phyloP scores from a whole-genome alignment of 1,140 invertebrate species.

The Scaptomyza graminum region DNA sequence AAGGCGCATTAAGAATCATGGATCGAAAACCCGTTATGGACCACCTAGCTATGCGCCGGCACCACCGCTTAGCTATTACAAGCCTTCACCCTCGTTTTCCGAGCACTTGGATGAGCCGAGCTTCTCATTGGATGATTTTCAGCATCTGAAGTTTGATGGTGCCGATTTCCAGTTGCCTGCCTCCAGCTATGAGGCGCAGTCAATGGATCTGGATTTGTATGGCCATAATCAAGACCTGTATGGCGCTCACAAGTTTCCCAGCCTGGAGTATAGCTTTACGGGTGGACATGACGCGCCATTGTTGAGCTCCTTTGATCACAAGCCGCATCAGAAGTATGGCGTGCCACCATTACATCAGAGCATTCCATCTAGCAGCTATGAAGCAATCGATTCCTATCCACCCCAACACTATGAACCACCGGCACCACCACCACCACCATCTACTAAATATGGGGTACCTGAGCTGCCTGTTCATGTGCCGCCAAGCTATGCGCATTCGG shows the following conservation, averaged over 20 bases:
- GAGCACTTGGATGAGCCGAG: slow-evolving; percentile 55
- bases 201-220: slow-evolving; percentile 78
- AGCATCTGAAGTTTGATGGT: slow-evolving; percentile 71
- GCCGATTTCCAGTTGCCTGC: slow-evolving; percentile 67
- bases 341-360: slow-evolving; percentile 46
- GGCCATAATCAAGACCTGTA: slow-evolving; percentile 60
- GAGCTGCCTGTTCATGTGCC: slow-evolving; percentile 14
- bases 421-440: slow-evolving; percentile 19
- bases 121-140: slow-evolving; percentile 65
- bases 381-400: slow-evolving; percentile 43
- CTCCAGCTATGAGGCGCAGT: slow-evolving; percentile 71
- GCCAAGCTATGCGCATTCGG: slow-evolving; percentile 32
- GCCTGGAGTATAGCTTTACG: slow-evolving; percentile 49
- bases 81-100: slow-evolving; percentile 39
- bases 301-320: slow-evolving; percentile 30
- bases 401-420: slow-evolving; percentile 50
- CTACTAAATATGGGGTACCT: slow-evolving; percentile 32
- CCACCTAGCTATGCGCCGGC: slow-evolving; percentile 49
- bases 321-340: slow-evolving; percentile 69
- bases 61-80: slow-evolving; percentile 44
- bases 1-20: slow-evolving; percentile 51
- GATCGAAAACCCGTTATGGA: slow-evolving; percentile 67
- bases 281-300: slow-evolving; percentile 13
- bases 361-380: slow-evolving; percentile 36
- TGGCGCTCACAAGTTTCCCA: slow-evolving; percentile 64